Conservation (phyloP, 2,888 invertebrate species). For the Rhimphoctona megacephalus region DNA sequence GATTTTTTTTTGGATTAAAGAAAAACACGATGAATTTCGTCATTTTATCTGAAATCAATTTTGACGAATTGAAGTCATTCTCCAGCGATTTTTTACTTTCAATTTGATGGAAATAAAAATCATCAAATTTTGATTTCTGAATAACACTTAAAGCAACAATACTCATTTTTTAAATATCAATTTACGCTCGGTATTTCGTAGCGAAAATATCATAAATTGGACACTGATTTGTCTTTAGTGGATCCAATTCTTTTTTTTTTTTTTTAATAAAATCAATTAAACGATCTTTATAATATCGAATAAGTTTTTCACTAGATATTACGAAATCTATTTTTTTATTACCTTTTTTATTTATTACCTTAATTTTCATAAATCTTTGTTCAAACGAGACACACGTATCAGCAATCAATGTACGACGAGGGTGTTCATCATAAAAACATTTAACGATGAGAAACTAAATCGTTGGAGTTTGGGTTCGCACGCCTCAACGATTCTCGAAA, state of each 20-base stretch:
- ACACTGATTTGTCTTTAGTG: background rate
- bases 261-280: background rate
- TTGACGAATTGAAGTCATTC: background rate
- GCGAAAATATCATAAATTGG: background rate
- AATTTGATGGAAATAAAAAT: background rate
- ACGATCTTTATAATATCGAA: background rate
- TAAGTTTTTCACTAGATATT: background rate
- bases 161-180: background rate
- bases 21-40: background rate
- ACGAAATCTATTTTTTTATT: no score
- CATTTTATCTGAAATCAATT: background rate
- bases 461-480: slow-evolving; percentile 76
- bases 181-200: background rate
- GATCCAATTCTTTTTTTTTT: background rate
- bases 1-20: background rate
- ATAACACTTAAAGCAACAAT: background rate
- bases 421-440: slow-evolving; percentile 73
- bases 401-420: slow-evolving; percentile 35
- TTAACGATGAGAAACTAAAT: slow-evolving; percentile 78
- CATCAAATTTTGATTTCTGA: background rate
- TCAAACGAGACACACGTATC: slow-evolving; percentile 12
- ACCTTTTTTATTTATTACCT: background rate
- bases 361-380: slow-evolving; percentile 26
- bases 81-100: background rate
- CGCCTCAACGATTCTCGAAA: slow-evolving; percentile 79